Evolutionary conservation across 1,140 invertebrate genomes (phyloP), one percentile per base, ranked within the genome.

Genomic region (Drosophila watanabei): DNA sequence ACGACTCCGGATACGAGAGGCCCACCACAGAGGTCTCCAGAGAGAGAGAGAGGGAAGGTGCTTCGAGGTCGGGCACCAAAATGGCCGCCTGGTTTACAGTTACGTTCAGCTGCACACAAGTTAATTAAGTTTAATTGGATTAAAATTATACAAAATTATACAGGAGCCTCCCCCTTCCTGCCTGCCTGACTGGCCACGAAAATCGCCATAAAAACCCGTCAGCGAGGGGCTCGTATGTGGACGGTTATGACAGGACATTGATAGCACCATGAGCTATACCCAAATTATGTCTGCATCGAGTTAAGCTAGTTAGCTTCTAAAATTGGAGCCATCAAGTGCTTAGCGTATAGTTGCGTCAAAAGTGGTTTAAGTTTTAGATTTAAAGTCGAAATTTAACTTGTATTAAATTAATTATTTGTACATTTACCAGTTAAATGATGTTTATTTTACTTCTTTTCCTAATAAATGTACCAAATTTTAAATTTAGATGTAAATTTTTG

Each of bases 91-190:
- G 71, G 62, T 60, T 87, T 63, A 73, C 66, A 76, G 73, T 85
- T 70, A 60, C 62, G 60, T 77, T 61, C 62, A 35, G 59, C 58
- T 63, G 56, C 72, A 79, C 68, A 77, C 79, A 79, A 80, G 77
- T 83, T 83, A 91, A 91, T 86, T 91, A 91, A 86, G 82, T 91
- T 91, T 76, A 91, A 91, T 91, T 91, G 87, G 82, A 83, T 86
- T 81, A 83, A 91, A 86, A 86, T 91, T 83, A 91, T 75, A 85
- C 52, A 65, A 76, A 90, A 69, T 69, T 75, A 82, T 80, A 76
- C 78, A 56, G 49, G 57, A 66, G 64, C 35, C 39, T 35, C 37
- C 33, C 41, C 5, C 39, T 18, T 20, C 28, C 28, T 32, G 14
- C n/a, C 24, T 6, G n/a, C 14, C 28, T 5, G 35, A 39, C 28